Base-by-base conservation (phyloP, 2,113 vertebrate species). In the Marmota flaviventris region DNA sequence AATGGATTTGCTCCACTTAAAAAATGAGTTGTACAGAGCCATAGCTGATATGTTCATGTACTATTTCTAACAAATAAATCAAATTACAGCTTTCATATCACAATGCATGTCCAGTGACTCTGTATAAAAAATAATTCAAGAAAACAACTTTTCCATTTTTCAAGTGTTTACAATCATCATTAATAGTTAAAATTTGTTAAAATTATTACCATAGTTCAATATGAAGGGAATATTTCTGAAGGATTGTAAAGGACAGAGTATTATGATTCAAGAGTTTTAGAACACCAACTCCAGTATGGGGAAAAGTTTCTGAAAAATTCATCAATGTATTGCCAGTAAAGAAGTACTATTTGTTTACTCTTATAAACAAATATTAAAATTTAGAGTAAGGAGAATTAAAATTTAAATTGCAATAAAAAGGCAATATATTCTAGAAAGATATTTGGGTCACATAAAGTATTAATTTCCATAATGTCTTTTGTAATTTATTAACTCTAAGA, bases 1-100 rank as follows among this genome's bases (percentile, higher is more conserved):
- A 85, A 85, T 94, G 4, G 2, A 95, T 77, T 95, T 95, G 69
- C 77, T 3, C n/a, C 84, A 77, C 63, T 95, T 94, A 82, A 96
- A 70, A 61, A 24, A 81, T 89, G 53, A 91, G 8, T 86, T 84
- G 6, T 87, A 94, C 63, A 78, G 4, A 77, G 12, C 34, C 25
- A 81, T 37, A 84, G 58, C 12, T 85, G 12, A 91, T 91, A 88
- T 70, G 69, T 24, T 78, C 25, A 76, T 81, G 8, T 56, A 48
- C 8, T 70, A 34, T 70, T 92, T 94, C 34, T 17, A 83, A 95
- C 29, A 56, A 69, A 87, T 75, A 77, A 90, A 65, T 73, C 32
- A 83, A 27, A 58, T 83, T 83, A 69, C 58, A 69, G 4, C 4
- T 93, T 94, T 91, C 81, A 75, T 67, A 65, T 70, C 2, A 0